Evolutionary conservation across 2,797 vertebrate species (phyloP).

Genomic region (Malurus leucopterus): DNA sequence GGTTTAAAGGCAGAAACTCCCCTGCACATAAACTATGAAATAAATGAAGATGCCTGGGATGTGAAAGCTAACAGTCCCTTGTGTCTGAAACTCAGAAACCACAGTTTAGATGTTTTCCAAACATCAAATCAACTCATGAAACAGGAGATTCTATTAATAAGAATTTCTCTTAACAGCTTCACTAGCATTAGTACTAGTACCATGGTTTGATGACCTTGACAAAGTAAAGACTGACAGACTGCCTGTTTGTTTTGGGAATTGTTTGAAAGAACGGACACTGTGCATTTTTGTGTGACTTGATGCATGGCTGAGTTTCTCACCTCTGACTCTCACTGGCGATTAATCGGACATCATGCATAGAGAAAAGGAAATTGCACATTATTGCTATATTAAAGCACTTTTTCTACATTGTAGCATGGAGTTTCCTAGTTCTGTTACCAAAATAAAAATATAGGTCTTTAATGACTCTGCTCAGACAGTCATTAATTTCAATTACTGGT

Average conservation of each 20-base stretch:
- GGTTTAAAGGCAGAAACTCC: neutral
- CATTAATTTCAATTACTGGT: neutral
- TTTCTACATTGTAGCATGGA: neutral
- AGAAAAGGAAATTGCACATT: neutral
- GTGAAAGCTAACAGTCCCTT: neutral
- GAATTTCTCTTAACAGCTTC: neutral
- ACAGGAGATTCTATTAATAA: neutral
- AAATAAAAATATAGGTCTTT: neutral
- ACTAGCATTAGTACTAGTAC: neutral
- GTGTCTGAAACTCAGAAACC: neutral
- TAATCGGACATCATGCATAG: neutral
- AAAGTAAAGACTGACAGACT: neutral
- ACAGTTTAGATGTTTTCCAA: neutral
- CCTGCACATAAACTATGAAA: neutral
- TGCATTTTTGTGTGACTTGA: neutral
- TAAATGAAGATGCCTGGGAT: neutral
- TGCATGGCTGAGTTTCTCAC: neutral
- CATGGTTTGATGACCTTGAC: neutral
- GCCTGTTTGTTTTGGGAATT: neutral
- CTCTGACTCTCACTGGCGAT: neutral
- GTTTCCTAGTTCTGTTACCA: neutral
- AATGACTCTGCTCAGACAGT: neutral
- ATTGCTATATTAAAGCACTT: neutral
- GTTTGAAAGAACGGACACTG: neutral
- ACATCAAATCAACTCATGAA: neutral